These are phyloP conservation scores for Prionace glauca DNA, from an alignment of 2,797 vertebrate genomes.

Conservation along the genomic window DNA sequence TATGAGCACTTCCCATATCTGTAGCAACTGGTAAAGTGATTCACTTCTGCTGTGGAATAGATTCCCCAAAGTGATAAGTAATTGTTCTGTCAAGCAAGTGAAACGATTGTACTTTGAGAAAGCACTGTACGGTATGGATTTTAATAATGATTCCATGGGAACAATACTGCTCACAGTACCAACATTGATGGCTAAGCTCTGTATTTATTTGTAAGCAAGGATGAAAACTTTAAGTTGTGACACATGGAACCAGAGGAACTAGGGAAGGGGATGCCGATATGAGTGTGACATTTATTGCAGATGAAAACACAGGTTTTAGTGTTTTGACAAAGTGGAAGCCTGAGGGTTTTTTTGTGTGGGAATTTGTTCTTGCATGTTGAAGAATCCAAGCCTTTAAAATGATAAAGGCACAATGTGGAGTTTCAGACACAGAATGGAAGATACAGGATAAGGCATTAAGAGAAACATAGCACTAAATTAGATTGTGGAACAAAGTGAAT, in stretches of 20 bases:
- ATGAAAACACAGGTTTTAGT: neutral
- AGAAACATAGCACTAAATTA: neutral
- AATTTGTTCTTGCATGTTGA: neutral
- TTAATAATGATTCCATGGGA: neutral
- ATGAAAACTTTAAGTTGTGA: neutral
- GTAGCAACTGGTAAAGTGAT: neutral
- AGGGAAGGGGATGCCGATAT: neutral
- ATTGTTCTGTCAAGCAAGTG: neutral
- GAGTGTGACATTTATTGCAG: neutral
- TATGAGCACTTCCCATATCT: neutral
- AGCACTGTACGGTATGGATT: neutral
- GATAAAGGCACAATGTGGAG: neutral
- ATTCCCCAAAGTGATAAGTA: neutral
- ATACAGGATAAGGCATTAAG: neutral
- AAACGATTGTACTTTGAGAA: neutral
- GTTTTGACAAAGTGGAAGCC: neutral
- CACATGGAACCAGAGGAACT: neutral
- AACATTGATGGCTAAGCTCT: neutral
- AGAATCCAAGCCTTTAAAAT: neutral
- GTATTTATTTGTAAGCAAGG: neutral
- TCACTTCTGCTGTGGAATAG: neutral
- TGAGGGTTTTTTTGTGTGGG: neutral
- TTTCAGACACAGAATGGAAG: neutral
- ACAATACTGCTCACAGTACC: neutral
- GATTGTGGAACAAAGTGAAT: neutral